Evolutionary conservation across 2,888 invertebrate species (phyloP).

Genomic region (Bimastos eiseni): DNA sequence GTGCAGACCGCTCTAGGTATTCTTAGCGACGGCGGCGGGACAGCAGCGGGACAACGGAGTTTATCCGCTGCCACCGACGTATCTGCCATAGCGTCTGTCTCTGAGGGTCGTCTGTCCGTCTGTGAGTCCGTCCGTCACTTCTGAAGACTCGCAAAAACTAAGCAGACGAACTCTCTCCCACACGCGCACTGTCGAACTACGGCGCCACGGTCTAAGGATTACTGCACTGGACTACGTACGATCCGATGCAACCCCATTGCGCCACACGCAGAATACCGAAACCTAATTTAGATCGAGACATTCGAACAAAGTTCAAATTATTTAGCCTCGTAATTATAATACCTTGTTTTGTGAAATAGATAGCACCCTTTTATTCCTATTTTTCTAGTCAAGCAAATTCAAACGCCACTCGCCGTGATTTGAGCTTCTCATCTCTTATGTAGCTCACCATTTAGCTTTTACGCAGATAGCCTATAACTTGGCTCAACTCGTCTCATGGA

Average conservation of each 20-base stretch:
- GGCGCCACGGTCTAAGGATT: background rate
- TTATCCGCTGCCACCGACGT: background rate
- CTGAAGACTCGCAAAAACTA: constrained; percentile 13
- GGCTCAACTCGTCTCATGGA: no score
- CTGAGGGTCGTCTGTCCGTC: background rate
- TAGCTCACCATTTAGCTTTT: no score
- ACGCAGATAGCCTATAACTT: no score
- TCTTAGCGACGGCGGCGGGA: background rate
- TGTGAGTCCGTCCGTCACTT: background rate
- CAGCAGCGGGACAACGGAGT: background rate
- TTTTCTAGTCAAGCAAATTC: no score
- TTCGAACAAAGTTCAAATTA: no score
- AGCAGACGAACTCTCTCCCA: constrained; percentile 13
- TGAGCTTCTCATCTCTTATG: no score
- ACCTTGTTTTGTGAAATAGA: no score
- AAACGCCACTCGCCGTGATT: no score
- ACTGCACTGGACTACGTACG: background rate
- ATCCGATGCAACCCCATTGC: background rate
- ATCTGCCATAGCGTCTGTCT: background rate
- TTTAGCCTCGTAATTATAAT: no score
- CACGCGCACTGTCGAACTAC: background rate
- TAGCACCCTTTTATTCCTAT: no score
- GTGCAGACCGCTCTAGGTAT: background rate
- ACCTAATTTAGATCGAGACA: no score
- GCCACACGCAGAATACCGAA: no score